Percentiles rank a stretch among this genome's conserved stretches.
These are phyloP conservation scores for Entomobrya proxima DNA, from an alignment of 2,888 invertebrate genomes.

Conservation along the genomic window DNA sequence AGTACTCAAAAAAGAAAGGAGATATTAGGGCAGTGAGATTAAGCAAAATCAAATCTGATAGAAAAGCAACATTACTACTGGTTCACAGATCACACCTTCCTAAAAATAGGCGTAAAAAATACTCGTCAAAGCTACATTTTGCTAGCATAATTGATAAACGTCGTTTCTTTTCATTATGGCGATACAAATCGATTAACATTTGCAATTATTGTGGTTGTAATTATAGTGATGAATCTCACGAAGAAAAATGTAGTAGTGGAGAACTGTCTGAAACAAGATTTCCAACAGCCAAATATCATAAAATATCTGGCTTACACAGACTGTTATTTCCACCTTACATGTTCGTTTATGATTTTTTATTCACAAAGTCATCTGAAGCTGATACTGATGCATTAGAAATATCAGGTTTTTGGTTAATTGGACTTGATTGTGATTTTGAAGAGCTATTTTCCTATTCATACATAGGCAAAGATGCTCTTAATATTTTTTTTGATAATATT, in stretches of 20 bases:
- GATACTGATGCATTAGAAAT: not conserved
- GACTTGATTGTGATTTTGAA: not conserved
- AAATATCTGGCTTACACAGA: not conserved
- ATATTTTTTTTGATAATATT: not conserved
- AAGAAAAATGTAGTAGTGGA: not conserved
- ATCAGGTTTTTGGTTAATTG: not conserved
- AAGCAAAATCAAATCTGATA: not conserved
- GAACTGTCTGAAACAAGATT: not conserved
- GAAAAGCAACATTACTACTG: not conserved
- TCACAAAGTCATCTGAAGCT: not conserved
- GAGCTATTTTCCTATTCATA: not conserved
- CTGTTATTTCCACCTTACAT: not conserved
- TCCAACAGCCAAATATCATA: not conserved
- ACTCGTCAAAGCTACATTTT: not conserved
- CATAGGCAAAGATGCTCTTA: not conserved
- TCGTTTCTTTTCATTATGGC: not conserved
- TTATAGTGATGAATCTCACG: not conserved
- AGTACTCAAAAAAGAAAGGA: not conserved
- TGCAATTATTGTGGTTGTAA: not conserved
- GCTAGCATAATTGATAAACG: not conserved
- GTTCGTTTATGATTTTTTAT: not conserved
- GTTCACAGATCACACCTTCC: not conserved
- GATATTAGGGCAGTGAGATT: not conserved
- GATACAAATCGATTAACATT: too few relatives aligned
- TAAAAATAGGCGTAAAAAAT: not conserved